These are phyloP conservation scores for Quadroppia sp. DNA, from an alignment of 2,888 invertebrate species.

Conservation along the genomic window DNA sequence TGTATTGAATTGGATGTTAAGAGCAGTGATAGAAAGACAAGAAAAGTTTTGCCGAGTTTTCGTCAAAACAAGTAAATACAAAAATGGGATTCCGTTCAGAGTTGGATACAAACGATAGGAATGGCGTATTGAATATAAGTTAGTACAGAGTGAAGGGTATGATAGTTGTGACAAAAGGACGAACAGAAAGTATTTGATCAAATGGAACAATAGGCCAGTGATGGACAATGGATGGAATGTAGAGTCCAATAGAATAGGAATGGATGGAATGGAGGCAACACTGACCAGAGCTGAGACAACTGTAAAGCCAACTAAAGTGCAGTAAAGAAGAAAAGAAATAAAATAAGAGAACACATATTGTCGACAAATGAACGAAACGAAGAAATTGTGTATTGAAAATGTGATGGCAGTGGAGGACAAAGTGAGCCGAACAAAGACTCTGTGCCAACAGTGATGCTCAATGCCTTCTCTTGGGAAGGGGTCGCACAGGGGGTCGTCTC, in stretches of 20 bases:
- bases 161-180: slow-evolving; percentile 33
- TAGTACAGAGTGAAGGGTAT: neutral
- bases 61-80: slow-evolving; percentile 34
- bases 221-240: slow-evolving; percentile 13
- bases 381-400: slow-evolving; percentile 31
- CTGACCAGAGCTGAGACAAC: neutral
- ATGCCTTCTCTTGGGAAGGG: slow-evolving; percentile 30
- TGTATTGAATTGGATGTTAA: neutral
- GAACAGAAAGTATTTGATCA: slow-evolving; percentile 33
- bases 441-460: slow-evolving; percentile 16
- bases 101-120: slow-evolving; percentile 24
- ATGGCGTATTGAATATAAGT: neutral
- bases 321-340: slow-evolving; percentile 14
- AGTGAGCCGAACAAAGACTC: slow-evolving; percentile 9
- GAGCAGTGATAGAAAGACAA: neutral
- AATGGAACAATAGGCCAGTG: slow-evolving; percentile 15
- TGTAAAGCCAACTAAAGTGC: slow-evolving; percentile 4
- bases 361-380: neutral
- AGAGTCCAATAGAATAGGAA: neutral
- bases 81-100: slow-evolving; percentile 25
- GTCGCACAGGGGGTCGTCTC: neutral
- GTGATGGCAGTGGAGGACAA: slow-evolving; percentile 26
- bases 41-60: slow-evolving; percentile 26
- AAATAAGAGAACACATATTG: slow-evolving; percentile 7
- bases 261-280: neutral